phyloP scores from a whole-genome alignment of 2,888 invertebrate species.

The Acanthosepion lycidas region DNA sequence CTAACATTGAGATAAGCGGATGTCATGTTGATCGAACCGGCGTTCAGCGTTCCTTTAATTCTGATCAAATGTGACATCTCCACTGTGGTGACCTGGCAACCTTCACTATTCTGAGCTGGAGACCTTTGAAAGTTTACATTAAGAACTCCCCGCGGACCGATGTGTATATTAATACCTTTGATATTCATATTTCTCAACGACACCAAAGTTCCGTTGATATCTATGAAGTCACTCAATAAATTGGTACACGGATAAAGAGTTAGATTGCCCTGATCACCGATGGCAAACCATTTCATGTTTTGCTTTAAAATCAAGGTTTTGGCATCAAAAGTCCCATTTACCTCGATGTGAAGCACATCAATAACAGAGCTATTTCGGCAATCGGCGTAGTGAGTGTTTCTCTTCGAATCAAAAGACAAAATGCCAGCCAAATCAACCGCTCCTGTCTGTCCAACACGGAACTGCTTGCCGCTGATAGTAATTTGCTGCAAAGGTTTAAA shows the following conservation, averaged over 20 bases:
- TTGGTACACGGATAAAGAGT: background rate
- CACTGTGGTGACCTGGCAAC: slow-evolving; percentile 49
- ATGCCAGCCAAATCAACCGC: background rate
- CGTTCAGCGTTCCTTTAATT: slow-evolving; percentile 57
- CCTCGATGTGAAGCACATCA: background rate
- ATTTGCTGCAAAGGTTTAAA: background rate
- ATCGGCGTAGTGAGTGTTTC: slow-evolving; percentile 34
- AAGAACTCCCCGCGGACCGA: slow-evolving; percentile 49
- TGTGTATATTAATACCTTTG: background rate
- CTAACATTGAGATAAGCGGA: slow-evolving; percentile 49
- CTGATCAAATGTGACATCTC: slow-evolving; percentile 51
- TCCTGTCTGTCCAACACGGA: background rate
- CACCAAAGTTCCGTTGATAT: background rate
- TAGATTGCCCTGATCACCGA: background rate
- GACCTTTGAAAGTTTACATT: slow-evolving; percentile 54
- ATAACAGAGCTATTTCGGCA: slow-evolving; percentile 34
- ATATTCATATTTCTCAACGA: background rate
- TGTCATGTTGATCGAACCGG: slow-evolving; percentile 55
- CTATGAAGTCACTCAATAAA: background rate
- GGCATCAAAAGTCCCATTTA: background rate
- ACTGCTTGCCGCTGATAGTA: background rate
- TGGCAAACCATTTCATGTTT: background rate
- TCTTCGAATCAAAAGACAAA: background rate
- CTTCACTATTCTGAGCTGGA: slow-evolving; percentile 50
- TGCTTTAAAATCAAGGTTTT: background rate